Evolutionary conservation across 2,888 invertebrate genomes (phyloP).

Genomic region (Xanthia icteritia): DNA sequence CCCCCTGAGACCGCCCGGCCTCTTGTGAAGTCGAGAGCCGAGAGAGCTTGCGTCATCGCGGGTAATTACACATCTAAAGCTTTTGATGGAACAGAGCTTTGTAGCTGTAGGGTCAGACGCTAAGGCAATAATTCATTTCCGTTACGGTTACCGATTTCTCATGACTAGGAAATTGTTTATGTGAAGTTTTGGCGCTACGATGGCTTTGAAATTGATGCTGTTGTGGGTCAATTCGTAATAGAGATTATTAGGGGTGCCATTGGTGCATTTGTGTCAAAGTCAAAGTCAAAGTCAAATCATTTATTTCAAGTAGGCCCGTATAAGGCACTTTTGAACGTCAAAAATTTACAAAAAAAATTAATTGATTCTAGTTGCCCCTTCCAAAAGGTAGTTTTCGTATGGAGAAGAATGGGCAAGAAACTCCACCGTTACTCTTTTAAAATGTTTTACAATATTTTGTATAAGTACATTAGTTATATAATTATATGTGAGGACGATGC

Average conservation of each 20-base stretch:
- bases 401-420: too few relatives aligned
- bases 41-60: constrained; percentile 80
- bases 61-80: constrained; percentile 88
- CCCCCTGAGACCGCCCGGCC: constrained; percentile 58
- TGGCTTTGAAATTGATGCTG: constrained; percentile 22
- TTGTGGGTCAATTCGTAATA: neutral
- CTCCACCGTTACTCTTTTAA: too few relatives aligned
- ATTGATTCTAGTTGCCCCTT: too few relatives aligned
- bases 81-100: constrained; percentile 81
- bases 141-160: constrained; percentile 62
- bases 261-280: too few relatives aligned
- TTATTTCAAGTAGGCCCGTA: too few relatives aligned
- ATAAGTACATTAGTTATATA: too few relatives aligned
- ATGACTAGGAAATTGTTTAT: constrained; percentile 69
- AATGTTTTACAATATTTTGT: too few relatives aligned
- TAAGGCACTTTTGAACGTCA: too few relatives aligned
- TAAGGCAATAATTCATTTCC: constrained; percentile 74
- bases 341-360: too few relatives aligned
- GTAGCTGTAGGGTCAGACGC: constrained; percentile 73
- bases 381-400: too few relatives aligned
- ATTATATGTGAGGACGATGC: too few relatives aligned
- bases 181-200: neutral
- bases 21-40: constrained; percentile 81
- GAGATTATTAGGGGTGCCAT: neutral
- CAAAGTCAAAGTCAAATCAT: too few relatives aligned